Evolutionary conservation across 1,140 invertebrate species (phyloP).

Genomic region (Monochamus saltuarius): DNA sequence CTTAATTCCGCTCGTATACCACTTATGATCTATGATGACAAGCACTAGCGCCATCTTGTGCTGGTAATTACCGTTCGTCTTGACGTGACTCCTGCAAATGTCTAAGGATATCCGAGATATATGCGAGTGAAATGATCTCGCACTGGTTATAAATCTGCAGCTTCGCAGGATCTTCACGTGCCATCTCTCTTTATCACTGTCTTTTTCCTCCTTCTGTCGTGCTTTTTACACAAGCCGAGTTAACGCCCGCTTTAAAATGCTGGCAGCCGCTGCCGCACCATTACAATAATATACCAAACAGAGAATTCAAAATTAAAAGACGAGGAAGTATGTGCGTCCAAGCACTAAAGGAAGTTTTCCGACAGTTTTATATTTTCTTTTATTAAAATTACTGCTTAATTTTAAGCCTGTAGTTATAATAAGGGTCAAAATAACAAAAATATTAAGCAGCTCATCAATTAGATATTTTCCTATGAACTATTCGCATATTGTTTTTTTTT

Average conservation of each 20-base stretch:
- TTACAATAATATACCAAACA: conserved; percentile 6
- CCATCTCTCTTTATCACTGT: conserved; percentile 34
- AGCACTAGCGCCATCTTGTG: conserved; percentile 30
- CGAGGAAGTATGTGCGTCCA: too few relatives aligned
- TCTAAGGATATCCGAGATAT: conserved; percentile 37
- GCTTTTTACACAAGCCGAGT: background rate
- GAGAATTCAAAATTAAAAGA: too few relatives aligned
- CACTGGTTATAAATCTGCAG: conserved; percentile 33
- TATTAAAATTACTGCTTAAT: too few relatives aligned
- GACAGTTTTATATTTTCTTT: too few relatives aligned
- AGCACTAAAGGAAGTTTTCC: too few relatives aligned
- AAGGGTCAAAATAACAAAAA: too few relatives aligned
- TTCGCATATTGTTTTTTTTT: too few relatives aligned
- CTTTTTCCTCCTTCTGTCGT: conserved; percentile 11
- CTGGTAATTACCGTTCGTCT: conserved; percentile 34
- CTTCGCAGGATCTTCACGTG: conserved; percentile 29
- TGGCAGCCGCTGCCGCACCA: background rate
- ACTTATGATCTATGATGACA: conserved; percentile 31
- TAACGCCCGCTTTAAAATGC: background rate
- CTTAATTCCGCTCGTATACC: conserved; percentile 27
- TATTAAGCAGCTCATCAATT: too few relatives aligned
- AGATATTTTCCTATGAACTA: too few relatives aligned
- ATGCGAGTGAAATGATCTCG: conserved; percentile 36
- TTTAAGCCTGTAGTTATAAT: too few relatives aligned
- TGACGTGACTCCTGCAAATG: conserved; percentile 35